Evolutionary conservation across 2,888 invertebrate genomes (phyloP).

Genomic region (Tipula vernalis): DNA sequence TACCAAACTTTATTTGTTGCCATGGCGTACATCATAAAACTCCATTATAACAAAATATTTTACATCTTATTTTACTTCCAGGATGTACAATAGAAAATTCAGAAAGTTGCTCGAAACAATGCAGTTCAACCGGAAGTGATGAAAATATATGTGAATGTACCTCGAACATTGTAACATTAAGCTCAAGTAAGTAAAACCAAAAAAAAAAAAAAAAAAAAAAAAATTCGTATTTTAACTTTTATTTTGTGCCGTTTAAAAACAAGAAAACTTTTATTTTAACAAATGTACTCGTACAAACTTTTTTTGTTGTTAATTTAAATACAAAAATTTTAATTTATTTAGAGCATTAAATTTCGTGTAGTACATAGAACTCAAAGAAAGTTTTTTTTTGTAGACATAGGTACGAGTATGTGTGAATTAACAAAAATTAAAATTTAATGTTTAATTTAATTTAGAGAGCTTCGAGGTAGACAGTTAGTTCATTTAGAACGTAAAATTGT

Average conservation of each 20-base stretch:
- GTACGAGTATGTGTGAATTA: background rate
- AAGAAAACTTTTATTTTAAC: background rate
- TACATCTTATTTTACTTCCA: conserved; percentile 1
- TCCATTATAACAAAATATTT: background rate
- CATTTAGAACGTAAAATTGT: background rate
- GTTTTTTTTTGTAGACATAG: background rate
- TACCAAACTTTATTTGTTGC: background rate
- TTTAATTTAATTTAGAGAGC: background rate
- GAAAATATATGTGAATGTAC: conserved; percentile 13
- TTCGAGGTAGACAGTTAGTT: background rate
- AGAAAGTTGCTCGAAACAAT: conserved; percentile 11
- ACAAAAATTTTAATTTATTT: background rate
- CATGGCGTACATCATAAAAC: background rate
- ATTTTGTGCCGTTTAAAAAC: background rate
- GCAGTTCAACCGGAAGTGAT: conserved; percentile 12
- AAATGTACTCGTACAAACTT: background rate
- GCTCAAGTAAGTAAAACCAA: conserved; percentile 11
- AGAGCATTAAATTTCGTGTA: background rate
- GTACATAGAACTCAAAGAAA: background rate
- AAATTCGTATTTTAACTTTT: background rate
- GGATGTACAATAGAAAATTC: conserved; percentile 12
- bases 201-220: background rate
- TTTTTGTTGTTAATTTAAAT: background rate
- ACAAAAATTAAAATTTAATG: background rate
- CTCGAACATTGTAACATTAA: background rate